Conservation (phyloP, 2,797 vertebrate genomes). For the Spea hammondii region DNA sequence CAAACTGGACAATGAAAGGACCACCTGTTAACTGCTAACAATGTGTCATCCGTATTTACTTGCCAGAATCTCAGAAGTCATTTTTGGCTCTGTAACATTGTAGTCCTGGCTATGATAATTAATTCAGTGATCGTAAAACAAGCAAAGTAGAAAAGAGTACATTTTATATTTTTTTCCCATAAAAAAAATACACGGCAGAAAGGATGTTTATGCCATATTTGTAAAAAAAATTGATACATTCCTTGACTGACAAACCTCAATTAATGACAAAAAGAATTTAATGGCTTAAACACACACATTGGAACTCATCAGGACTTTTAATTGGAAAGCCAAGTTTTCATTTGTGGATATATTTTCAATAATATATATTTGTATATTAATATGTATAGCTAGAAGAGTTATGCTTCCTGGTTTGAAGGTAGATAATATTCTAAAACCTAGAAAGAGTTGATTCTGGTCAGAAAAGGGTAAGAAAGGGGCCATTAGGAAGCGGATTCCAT, state of each 20-base stretch:
- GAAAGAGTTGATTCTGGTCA: too few relatives aligned
- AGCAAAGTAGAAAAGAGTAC: conserved; percentile 60
- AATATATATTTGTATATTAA: too few relatives aligned
- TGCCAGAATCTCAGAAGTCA: conserved; percentile 71
- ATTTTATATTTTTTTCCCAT: conserved; percentile 8
- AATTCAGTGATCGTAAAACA: conserved; percentile 74
- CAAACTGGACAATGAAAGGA: conserved; percentile 78
- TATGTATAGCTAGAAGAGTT: too few relatives aligned
- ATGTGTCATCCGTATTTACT: conserved; percentile 73
- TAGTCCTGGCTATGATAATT: conserved; percentile 72
- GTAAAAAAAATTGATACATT: not conserved
- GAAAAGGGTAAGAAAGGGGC: too few relatives aligned
- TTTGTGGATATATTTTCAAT: too few relatives aligned
- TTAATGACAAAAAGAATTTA: not conserved
- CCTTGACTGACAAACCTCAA: not conserved
- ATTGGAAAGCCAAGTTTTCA: too few relatives aligned
- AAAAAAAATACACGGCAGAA: conserved; percentile 11
- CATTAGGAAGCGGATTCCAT: too few relatives aligned
- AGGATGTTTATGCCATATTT: conserved; percentile 10
- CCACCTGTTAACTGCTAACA: conserved; percentile 81
- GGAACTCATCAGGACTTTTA: too few relatives aligned
- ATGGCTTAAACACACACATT: too few relatives aligned
- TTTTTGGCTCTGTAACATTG: conserved; percentile 74
- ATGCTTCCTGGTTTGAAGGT: too few relatives aligned
- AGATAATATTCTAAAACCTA: too few relatives aligned